phyloP scores from a whole-genome alignment of 2,888 invertebrate genomes.

The Aphrophora alni region DNA sequence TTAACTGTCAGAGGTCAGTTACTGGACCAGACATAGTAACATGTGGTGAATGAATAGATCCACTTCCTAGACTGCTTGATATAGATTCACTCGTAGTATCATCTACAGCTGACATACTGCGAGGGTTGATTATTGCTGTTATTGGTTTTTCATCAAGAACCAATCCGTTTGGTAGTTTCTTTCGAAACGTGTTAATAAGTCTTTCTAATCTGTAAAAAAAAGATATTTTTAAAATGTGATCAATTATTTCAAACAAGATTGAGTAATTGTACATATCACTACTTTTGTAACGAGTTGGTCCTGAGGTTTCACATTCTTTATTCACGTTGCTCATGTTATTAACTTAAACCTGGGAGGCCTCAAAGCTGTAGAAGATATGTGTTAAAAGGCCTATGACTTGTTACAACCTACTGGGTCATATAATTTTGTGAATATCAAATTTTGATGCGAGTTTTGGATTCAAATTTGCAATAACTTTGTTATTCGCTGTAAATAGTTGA shows the following conservation, averaged over 20 bases:
- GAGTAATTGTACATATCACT: too few relatives aligned
- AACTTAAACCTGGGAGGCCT: too few relatives aligned
- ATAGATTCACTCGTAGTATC: slow-evolving; percentile 29
- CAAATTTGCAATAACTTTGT: too few relatives aligned
- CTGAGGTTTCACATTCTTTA: too few relatives aligned
- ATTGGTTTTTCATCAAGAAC: slow-evolving; percentile 27
- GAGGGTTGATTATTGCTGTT: not conserved
- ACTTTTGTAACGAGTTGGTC: too few relatives aligned
- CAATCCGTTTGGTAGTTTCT: slow-evolving; percentile 33
- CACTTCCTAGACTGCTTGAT: slow-evolving; percentile 36
- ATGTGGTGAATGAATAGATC: slow-evolving; percentile 37
- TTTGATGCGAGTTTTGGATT: too few relatives aligned
- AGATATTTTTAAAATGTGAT: not conserved
- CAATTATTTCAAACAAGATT: slow-evolving; percentile 11
- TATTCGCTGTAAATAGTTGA: too few relatives aligned
- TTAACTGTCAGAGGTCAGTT: slow-evolving; percentile 37
- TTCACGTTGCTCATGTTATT: too few relatives aligned
- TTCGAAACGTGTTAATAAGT: slow-evolving; percentile 22
- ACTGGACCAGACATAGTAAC: slow-evolving; percentile 40
- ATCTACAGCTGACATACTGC: slow-evolving; percentile 10
- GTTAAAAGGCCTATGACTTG: too few relatives aligned
- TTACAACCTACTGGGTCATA: too few relatives aligned
- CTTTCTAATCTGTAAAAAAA: slow-evolving; percentile 32
- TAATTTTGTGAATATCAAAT: too few relatives aligned
- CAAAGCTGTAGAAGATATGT: too few relatives aligned